phyloP scores from a whole-genome alignment of 2,888 invertebrate genomes.

The Caenorhabditis sulstoni region DNA sequence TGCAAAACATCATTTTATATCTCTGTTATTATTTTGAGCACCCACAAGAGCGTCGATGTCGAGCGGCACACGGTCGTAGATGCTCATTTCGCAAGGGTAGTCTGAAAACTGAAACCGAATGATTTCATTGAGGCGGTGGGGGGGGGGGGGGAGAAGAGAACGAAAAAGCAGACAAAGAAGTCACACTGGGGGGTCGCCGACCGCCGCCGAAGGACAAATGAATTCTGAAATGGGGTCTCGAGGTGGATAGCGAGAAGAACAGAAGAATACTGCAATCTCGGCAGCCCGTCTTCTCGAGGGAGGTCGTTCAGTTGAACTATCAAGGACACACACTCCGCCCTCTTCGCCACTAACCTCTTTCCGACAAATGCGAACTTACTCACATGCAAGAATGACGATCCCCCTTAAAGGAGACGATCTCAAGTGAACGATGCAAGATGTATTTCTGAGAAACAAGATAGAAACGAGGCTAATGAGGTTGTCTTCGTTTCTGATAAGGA shows the following conservation, averaged over 20 bases:
- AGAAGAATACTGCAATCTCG: constrained; percentile 24
- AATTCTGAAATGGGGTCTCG: background rate
- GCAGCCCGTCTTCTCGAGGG: constrained; percentile 35
- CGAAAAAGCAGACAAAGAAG: background rate
- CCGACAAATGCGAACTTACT: constrained; percentile 13
- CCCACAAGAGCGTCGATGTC: constrained; percentile 44
- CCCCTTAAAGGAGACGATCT: background rate
- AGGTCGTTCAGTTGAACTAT: constrained; percentile 50
- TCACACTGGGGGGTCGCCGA: too few species aligned
- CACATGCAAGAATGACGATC: background rate
- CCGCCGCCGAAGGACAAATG: too few species aligned
- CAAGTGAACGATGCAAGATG: background rate
- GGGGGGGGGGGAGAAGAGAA: too few species aligned
- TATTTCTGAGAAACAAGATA: background rate
- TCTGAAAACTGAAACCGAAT: background rate
- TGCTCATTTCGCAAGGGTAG: constrained; percentile 21
- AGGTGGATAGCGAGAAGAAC: constrained; percentile 9
- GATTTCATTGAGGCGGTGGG: background rate
- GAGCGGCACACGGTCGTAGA: constrained; percentile 48
- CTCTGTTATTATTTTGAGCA: background rate
- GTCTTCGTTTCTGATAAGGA: constrained; percentile 24
- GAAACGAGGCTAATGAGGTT: background rate
- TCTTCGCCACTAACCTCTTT: background rate
- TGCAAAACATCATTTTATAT: background rate
- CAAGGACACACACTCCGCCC: constrained; percentile 45